Conservation (phyloP, 30 jellyfish, hydroid and myxozoan species). For the Turritopsis rubra region DNA sequence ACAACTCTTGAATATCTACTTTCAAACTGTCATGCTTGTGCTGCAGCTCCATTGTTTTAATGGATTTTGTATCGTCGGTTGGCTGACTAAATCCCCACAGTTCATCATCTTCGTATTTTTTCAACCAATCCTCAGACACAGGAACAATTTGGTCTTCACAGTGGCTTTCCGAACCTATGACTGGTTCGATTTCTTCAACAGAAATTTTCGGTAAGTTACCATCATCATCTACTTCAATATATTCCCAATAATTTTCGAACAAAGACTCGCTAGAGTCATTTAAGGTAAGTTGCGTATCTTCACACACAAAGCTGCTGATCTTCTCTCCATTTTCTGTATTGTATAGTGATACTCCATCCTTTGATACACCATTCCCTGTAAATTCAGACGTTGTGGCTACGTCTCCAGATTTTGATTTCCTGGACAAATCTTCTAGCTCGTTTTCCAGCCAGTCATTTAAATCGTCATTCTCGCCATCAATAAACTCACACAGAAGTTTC, state of each 20-base stretch:
- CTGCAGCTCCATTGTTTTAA: background rate
- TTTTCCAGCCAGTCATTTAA: background rate
- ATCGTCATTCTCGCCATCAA: background rate
- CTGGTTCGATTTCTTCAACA: background rate
- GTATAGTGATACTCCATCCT: background rate
- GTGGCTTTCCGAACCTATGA: background rate
- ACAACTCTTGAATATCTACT: background rate
- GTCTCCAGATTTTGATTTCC: background rate
- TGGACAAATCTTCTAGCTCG: background rate
- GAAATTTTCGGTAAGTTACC: background rate
- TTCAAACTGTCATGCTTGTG: background rate
- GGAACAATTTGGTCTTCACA: background rate
- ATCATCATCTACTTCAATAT: background rate
- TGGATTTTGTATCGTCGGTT: background rate
- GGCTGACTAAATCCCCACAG: background rate
- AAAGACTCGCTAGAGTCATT: background rate
- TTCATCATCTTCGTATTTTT: constrained; percentile 3
- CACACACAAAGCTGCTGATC: background rate
- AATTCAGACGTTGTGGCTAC: background rate
- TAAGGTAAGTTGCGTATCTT: background rate
- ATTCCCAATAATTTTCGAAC: background rate
- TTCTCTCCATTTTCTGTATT: background rate
- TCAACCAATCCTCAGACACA: constrained; percentile 7
- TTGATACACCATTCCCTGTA: background rate
- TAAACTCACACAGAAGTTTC: constrained; percentile 6